phyloP scores from a whole-genome alignment of 2,888 invertebrate genomes.

The Micoletzkya japonica region DNA sequence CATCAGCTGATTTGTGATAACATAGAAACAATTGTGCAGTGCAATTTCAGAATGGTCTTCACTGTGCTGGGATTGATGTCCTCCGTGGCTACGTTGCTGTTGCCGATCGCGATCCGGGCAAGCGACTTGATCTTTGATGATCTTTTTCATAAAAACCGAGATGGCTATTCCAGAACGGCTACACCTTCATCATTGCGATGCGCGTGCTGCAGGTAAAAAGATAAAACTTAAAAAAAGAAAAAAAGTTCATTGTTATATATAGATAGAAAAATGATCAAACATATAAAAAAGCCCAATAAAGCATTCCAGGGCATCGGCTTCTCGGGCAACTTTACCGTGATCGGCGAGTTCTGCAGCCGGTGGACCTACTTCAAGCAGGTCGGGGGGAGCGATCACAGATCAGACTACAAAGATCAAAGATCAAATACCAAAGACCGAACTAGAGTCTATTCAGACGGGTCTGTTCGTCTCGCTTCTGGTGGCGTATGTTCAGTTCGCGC shows the following conservation, averaged over 20 bases:
- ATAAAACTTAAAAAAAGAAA: too few species aligned
- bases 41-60: constrained; percentile 44
- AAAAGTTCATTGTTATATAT: too few species aligned
- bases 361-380: constrained; percentile 62
- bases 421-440: background rate
- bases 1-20: too few species aligned
- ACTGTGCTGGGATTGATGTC: constrained; percentile 54
- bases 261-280: too few species aligned
- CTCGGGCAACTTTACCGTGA: constrained; percentile 62
- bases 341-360: constrained; percentile 60
- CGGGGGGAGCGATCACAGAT: background rate
- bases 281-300: too few species aligned
- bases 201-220: too few species aligned
- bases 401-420: background rate
- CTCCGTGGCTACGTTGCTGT: constrained; percentile 50
- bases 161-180: constrained; percentile 54
- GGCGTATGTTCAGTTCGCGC: constrained; percentile 60
- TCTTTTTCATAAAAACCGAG: too few species aligned
- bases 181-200: constrained; percentile 53
- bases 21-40: too few species aligned
- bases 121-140: too few species aligned
- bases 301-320: constrained; percentile 60
- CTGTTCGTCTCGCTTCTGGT: constrained; percentile 61
- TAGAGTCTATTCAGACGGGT: constrained; percentile 41
- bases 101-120: constrained; percentile 54